Evolutionary conservation across 2,888 invertebrate genomes (phyloP).

Genomic region (Pheosia gnoma): DNA sequence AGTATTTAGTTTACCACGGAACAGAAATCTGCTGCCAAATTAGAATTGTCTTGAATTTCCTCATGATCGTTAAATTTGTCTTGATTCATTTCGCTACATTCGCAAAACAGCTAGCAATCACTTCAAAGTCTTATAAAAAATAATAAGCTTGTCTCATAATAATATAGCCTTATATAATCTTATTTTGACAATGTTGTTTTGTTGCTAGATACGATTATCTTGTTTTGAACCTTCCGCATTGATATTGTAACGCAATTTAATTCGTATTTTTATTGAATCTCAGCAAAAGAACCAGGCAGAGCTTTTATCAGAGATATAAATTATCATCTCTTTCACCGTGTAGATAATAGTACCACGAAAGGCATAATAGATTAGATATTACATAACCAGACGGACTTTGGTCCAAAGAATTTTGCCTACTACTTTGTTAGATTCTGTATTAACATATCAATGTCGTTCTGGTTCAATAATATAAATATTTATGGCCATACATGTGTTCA

Average conservation of each 20-base stretch:
- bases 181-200: too few species aligned
- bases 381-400: not conserved
- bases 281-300: not conserved
- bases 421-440: slow-evolving; percentile 17
- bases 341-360: not conserved
- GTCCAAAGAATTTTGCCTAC: slow-evolving; percentile 16
- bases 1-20: too few species aligned
- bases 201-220: too few species aligned
- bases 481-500: slow-evolving; percentile 33
- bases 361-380: not conserved
- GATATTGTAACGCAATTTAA: not conserved
- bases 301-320: not conserved
- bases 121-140: too few species aligned
- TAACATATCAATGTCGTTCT: slow-evolving; percentile 23
- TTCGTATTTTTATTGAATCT: not conserved
- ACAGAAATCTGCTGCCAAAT: too few species aligned
- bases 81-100: too few species aligned
- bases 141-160: too few species aligned
- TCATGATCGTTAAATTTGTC: too few species aligned
- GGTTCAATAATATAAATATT: slow-evolving; percentile 37
- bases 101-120: too few species aligned
- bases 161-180: too few species aligned
- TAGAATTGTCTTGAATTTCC: too few species aligned
- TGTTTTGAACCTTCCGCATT: too few species aligned
- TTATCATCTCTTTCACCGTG: not conserved